Percentiles rank a stretch among this genome's conserved stretches.
Evolutionary conservation across 2,113 vertebrate species (phyloP).

Genomic region (Zosterops borbonicus): DNA sequence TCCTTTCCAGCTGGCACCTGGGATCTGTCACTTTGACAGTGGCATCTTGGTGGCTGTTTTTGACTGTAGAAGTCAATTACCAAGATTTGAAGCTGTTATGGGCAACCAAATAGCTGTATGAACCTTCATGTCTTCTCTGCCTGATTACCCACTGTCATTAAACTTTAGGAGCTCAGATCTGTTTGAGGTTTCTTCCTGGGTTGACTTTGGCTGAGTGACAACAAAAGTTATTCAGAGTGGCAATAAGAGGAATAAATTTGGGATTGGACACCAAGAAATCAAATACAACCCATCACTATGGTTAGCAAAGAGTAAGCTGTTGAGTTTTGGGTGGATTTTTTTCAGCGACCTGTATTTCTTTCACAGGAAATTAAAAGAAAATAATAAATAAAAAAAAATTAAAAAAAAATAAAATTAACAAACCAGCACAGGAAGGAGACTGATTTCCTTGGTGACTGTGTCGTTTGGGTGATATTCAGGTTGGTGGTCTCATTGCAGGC

Average conservation of each 20-base stretch:
- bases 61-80: not conserved
- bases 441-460: not conserved
- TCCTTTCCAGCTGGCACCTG: rapidly evolving
- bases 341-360: not conserved
- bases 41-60: not conserved
- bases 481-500: not conserved
- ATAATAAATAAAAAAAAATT: not conserved
- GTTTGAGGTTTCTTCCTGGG: not conserved
- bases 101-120: not conserved
- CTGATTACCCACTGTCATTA: not conserved
- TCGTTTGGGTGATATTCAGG: not conserved
- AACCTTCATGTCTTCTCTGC: not conserved
- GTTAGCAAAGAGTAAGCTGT: not conserved
- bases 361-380: not conserved
- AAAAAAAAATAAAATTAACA: not conserved
- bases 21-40: not conserved
- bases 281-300: not conserved
- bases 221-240: not conserved
- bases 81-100: not conserved
- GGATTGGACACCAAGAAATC: not conserved
- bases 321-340: not conserved
- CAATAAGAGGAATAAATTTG: not conserved
- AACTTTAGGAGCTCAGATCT: not conserved
- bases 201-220: not conserved
- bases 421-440: not conserved